These are phyloP conservation scores for Betta splendens DNA, from an alignment of 2,797 vertebrate species.

Conservation along the genomic window DNA sequence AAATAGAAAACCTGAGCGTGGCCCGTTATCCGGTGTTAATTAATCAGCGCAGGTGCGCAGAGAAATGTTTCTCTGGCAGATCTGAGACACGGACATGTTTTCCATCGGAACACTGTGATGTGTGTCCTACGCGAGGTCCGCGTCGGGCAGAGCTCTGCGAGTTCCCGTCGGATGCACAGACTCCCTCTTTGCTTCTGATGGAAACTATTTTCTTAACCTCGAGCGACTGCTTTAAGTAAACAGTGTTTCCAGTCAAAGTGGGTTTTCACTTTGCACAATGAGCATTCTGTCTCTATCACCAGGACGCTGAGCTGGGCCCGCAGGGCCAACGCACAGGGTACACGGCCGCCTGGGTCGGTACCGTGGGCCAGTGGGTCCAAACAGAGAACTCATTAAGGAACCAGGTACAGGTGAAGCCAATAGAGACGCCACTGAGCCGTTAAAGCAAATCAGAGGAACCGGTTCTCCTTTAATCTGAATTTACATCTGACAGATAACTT, in stretches of 20 bases:
- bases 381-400: constrained; percentile 25
- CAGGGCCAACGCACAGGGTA: no score
- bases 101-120: constrained; percentile 58
- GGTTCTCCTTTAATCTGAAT: no score
- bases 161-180: constrained; percentile 53
- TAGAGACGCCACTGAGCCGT: no score
- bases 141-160: constrained; percentile 34
- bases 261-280: constrained; percentile 61
- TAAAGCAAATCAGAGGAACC: no score
- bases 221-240: constrained; percentile 72
- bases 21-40: constrained; percentile 13
- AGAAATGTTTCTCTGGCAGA: constrained; percentile 18
- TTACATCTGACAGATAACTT: no score
- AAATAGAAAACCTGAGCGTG: constrained; percentile 14
- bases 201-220: constrained; percentile 75
- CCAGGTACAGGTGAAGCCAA: no score
- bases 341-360: constrained; percentile 13
- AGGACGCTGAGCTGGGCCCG: constrained; percentile 50
- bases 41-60: constrained; percentile 4
- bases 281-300: constrained; percentile 66
- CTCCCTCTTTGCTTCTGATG: constrained; percentile 55
- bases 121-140: constrained; percentile 43
- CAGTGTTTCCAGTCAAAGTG: constrained; percentile 68
- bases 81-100: constrained; percentile 30
- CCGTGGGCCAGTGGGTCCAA: constrained; percentile 35